These are phyloP conservation scores for Paracanthobrama guichenoti DNA, from an alignment of 2,113 vertebrate genomes.

Conservation along the genomic window DNA sequence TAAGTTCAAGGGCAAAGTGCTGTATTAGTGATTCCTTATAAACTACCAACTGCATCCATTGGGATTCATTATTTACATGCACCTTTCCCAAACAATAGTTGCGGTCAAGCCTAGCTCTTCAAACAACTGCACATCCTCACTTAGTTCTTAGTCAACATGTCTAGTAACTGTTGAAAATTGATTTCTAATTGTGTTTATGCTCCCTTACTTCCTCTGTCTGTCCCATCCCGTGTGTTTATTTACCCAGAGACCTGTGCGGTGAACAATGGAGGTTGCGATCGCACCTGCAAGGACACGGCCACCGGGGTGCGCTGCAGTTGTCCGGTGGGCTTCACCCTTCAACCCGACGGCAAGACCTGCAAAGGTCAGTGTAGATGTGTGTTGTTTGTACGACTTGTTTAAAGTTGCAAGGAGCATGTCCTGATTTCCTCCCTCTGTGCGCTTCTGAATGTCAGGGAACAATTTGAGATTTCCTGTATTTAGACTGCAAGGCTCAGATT, in stretches of 20 bases:
- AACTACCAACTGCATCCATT: not conserved
- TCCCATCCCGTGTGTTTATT: constrained; percentile 55
- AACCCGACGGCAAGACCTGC: constrained; percentile 96
- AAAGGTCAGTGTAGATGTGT: constrained; percentile 85
- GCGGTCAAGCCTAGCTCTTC: constrained; percentile 10
- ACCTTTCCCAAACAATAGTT: constrained; percentile 5
- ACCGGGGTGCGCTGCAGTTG: constrained; percentile 97
- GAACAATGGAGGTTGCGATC: constrained; percentile 95
- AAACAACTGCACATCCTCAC: constrained; percentile 13
- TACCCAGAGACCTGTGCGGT: constrained; percentile 94
- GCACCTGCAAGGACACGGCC: constrained; percentile 95
- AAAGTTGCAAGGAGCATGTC: constrained; percentile 41
- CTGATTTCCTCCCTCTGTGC: constrained; percentile 22
- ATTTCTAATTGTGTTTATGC: constrained; percentile 31
- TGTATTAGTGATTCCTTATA: not conserved
- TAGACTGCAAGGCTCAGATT: constrained; percentile 45
- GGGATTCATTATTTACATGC: constrained; percentile 3
- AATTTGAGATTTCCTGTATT: constrained; percentile 60
- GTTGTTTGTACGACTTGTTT: constrained; percentile 43
- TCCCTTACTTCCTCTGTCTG: constrained; percentile 50
- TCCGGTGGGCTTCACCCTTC: constrained; percentile 94
- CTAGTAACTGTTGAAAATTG: not conserved
- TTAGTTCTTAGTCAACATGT: constrained; percentile 11
- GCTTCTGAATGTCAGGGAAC: constrained; percentile 53
- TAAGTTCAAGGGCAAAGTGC: not conserved